phyloP scores from a whole-genome alignment of 2,888 invertebrate species.

The Syritta pipiens region DNA sequence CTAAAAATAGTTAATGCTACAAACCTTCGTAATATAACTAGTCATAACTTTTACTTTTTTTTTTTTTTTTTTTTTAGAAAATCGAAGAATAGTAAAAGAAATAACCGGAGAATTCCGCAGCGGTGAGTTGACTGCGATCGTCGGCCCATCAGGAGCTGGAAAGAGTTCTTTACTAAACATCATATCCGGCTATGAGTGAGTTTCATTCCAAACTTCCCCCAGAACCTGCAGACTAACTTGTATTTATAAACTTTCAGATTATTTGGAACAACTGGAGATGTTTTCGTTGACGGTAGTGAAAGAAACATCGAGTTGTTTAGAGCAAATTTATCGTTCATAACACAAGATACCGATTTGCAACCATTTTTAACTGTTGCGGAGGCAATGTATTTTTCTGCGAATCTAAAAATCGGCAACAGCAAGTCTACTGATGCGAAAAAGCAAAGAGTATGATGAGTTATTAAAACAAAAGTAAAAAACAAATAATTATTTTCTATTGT shows the following conservation, averaged over 20 bases:
- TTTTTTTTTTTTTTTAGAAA: constrained; percentile 79
- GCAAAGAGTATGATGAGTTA: constrained; percentile 81
- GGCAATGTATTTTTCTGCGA: constrained; percentile 91
- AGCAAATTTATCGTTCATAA: constrained; percentile 91
- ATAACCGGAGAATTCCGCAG: constrained; percentile 85
- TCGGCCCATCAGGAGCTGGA: constrained; percentile 94
- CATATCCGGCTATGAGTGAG: constrained; percentile 93
- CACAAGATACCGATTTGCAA: constrained; percentile 91
- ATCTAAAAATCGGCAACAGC: constrained; percentile 88
- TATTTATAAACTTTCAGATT: constrained; percentile 70
- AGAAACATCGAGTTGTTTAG: constrained; percentile 85
- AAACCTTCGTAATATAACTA: no score
- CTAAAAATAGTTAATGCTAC: no score
- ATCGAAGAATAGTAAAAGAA: constrained; percentile 82
- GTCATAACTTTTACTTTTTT: neutral
- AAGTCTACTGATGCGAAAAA: constrained; percentile 83
- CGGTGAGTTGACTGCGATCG: constrained; percentile 89
- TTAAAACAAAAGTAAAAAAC: neutral
- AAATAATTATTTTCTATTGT: constrained; percentile 49
- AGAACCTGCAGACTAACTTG: neutral
- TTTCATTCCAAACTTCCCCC: constrained; percentile 1
- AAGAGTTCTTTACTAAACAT: constrained; percentile 94
- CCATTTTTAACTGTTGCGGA: constrained; percentile 91
- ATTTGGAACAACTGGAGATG: constrained; percentile 82
- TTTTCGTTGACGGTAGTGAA: constrained; percentile 86